These are phyloP conservation scores for Eonycteris spelaea DNA, from an alignment of 2,113 vertebrate species.

Conservation along the genomic window DNA sequence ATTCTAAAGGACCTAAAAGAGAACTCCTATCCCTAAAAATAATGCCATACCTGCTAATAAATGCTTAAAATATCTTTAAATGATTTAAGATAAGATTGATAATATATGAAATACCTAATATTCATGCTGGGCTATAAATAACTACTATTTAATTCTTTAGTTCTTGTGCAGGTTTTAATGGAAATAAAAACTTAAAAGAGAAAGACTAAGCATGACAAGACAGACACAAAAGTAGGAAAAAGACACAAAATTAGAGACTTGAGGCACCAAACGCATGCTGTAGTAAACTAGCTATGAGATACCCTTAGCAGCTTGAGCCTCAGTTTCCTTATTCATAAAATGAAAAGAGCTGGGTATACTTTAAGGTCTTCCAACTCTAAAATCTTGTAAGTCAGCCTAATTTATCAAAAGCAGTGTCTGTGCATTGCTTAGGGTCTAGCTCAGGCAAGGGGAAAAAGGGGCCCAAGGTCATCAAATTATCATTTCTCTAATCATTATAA, in stretches of 20 bases:
- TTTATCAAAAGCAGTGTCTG: not conserved
- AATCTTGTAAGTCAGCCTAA: not conserved
- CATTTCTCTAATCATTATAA: not conserved
- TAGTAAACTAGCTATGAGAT: not conserved
- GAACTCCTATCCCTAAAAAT: not conserved
- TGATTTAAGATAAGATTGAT: conserved; percentile 5
- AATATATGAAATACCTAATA: conserved; percentile 7
- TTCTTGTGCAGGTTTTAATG: not conserved
- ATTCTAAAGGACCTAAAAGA: not conserved
- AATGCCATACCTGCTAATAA: not conserved
- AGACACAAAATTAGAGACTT: not conserved
- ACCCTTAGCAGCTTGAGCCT: not conserved
- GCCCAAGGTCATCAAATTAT: not conserved
- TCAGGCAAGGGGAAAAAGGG: not conserved
- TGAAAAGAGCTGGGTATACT: not conserved
- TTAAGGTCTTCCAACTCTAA: not conserved
- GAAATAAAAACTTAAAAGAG: not conserved
- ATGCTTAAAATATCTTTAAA: not conserved
- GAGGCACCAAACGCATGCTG: not conserved
- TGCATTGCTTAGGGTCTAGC: not conserved
- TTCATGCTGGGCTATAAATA: not conserved
- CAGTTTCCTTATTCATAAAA: not conserved
- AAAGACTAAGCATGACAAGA: not conserved
- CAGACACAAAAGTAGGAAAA: not conserved
- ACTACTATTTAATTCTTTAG: not conserved